Evolutionary conservation across 2,113 vertebrate species (phyloP).

Genomic region (Fregata magnificens): DNA sequence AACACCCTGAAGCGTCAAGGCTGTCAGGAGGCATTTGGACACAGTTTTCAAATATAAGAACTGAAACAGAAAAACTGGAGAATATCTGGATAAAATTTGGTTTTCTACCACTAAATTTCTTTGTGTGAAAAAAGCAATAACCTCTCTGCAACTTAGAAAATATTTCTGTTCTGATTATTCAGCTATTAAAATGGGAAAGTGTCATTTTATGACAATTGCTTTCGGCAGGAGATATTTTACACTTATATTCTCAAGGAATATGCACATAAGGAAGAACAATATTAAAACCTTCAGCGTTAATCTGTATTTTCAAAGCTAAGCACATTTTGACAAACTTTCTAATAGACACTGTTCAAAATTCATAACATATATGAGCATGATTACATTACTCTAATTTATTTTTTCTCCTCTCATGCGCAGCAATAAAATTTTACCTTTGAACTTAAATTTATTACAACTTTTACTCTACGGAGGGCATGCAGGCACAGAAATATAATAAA

Average conservation of each 20-base stretch:
- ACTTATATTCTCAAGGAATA: slow-evolving; percentile 62
- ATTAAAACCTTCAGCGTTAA: slow-evolving; percentile 77
- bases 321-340: slow-evolving; percentile 75
- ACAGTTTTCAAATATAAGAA: neutral
- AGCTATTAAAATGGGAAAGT: slow-evolving; percentile 68
- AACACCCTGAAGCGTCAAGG: neutral
- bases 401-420: slow-evolving; percentile 50
- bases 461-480: slow-evolving; percentile 64
- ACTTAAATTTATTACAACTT: slow-evolving; percentile 77
- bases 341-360: slow-evolving; percentile 76
- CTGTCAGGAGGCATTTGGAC: slow-evolving; percentile 54
- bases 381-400: slow-evolving; percentile 79
- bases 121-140: slow-evolving; percentile 63
- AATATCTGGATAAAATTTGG: neutral
- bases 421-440: slow-evolving; percentile 74
- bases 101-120: slow-evolving; percentile 50
- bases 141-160: slow-evolving; percentile 44
- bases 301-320: slow-evolving; percentile 77
- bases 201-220: slow-evolving; percentile 65
- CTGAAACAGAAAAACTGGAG: neutral
- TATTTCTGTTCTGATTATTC: slow-evolving; percentile 65
- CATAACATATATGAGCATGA: slow-evolving; percentile 74
- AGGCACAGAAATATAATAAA: slow-evolving; percentile 74
- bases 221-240: slow-evolving; percentile 71
- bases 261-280: slow-evolving; percentile 74